A percentile compares a stretch with the other conserved stretches of the same genome.
These are phyloP conservation scores for Lanistes nyassanus DNA, from an alignment of 1,140 invertebrate species.

Conservation along the genomic window DNA sequence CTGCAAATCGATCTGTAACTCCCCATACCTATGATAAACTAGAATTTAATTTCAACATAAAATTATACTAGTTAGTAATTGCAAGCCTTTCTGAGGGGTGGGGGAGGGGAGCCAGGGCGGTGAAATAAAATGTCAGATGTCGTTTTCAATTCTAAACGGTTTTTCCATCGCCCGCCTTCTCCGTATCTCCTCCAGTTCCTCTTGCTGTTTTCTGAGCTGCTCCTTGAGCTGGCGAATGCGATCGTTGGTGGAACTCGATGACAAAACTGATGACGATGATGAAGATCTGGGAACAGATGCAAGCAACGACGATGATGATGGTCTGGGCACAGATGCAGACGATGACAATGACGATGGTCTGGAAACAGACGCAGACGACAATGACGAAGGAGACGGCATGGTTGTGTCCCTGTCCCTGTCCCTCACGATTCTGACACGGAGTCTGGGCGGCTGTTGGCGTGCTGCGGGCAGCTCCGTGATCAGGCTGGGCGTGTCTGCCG, in stretches of 20 bases:
- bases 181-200: slow-evolving; percentile 15
- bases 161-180: background rate
- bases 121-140: background rate
- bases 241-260: background rate
- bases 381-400: background rate
- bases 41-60: too few relatives aligned
- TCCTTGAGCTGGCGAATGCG: slow-evolving; percentile 17
- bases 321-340: background rate
- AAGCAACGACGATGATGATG: background rate
- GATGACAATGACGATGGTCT: background rate
- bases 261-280: background rate
- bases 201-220: slow-evolving; percentile 17
- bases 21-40: too few relatives aligned
- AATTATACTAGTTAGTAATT: too few relatives aligned
- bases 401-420: background rate
- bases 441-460: background rate
- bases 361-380: background rate
- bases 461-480: background rate
- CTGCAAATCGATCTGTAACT: too few relatives aligned
- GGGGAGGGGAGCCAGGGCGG: background rate
- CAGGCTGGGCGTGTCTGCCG: background rate
- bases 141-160: background rate
- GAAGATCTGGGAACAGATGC: background rate
- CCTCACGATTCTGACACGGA: background rate
- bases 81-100: too few relatives aligned